These are phyloP conservation scores for Nymphalis io DNA, from an alignment of 1,140 invertebrate species.

Conservation along the genomic window DNA sequence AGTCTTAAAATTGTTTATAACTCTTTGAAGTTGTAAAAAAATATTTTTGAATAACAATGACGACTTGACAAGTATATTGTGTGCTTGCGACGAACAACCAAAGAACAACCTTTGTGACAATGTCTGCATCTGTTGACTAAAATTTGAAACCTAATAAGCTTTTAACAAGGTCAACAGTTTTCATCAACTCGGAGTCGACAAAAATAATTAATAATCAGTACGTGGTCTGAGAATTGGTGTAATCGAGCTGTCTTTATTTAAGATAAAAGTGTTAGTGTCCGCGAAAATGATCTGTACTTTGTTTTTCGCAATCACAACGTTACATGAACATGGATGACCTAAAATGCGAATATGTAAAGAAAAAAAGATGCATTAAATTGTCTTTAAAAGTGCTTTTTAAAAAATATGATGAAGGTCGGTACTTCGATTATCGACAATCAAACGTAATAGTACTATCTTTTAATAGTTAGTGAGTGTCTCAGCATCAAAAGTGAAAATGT, in stretches of 20 bases:
- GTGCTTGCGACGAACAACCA: slow-evolving; percentile 52
- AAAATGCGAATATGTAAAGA: slow-evolving; percentile 81
- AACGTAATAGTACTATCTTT: slow-evolving; percentile 59
- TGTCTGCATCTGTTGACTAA: slow-evolving; percentile 81
- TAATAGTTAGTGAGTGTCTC: slow-evolving; percentile 67
- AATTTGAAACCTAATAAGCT: slow-evolving; percentile 82
- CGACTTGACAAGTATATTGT: slow-evolving; percentile 57
- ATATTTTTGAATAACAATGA: slow-evolving; percentile 23
- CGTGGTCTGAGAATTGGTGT: slow-evolving; percentile 58
- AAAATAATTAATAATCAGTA: slow-evolving; percentile 77
- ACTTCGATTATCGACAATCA: slow-evolving; percentile 62
- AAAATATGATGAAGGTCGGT: slow-evolving; percentile 70
- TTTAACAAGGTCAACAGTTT: slow-evolving; percentile 82
- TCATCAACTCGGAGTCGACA: slow-evolving; percentile 76
- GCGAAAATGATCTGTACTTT: slow-evolving; percentile 79
- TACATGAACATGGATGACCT: slow-evolving; percentile 82
- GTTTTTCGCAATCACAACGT: slow-evolving; percentile 81
- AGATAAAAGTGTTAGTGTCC: slow-evolving; percentile 71
- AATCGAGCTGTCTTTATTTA: slow-evolving; percentile 58
- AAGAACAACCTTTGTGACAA: slow-evolving; percentile 78
- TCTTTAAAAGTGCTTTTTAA: slow-evolving; percentile 67
- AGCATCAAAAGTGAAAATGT: slow-evolving; percentile 80
- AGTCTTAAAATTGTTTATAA: background rate
- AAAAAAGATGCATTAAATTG: slow-evolving; percentile 77
- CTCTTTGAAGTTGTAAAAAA: background rate